Evolutionary conservation across 2,888 invertebrate genomes (phyloP), one percentile per base, ranked within the genome.

Genomic region (Erebia ligea): DNA sequence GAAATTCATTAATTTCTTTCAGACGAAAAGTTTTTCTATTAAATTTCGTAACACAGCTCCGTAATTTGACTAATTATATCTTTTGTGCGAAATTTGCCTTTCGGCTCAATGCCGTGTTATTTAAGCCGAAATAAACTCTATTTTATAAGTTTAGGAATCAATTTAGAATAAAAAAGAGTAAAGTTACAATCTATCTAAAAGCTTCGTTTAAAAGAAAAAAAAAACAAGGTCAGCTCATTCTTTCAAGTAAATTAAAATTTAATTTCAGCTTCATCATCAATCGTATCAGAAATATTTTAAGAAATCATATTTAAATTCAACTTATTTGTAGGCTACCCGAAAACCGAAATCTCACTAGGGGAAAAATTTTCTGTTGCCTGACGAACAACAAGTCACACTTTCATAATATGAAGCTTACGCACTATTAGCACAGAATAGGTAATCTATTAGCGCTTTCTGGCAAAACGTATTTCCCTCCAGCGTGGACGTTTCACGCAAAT

Each of bases 41-140:
- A 70, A 74, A 71, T 72, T 74, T 73, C 69, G 56, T 75, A 69
- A 67, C 73, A 65, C 71, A 67, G 59, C 66, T 62, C 42, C 67
- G 67, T 74, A 73, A 76, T 76, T 76, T 75, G 63, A 69, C 75
- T 75, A 72, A 75, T 75, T 75, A 69, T 68, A 25, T 66, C 66
- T 71, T 67, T 73, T 58, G 21, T 63, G 59, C 63, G 25, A 67
- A 71, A 69, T 73, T 71, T 67, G 13, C 59, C 52, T 64, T 58
- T 69, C 67, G 63, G 69, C 64, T 61, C 58, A 73, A 73, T 69
- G 25, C 1, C 34, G 8, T 45, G n/a, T 34, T 11, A 4, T 25
- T 13, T n/a, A 67, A 58, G n/a, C 42, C 25, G 17, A 67, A 63
- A 21, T 50, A 11, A 21, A 70, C 34, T 50, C 61, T 73, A 67